Base-by-base conservation (phyloP, 2,797 vertebrate species). In the Luscinia megarhynchos region DNA sequence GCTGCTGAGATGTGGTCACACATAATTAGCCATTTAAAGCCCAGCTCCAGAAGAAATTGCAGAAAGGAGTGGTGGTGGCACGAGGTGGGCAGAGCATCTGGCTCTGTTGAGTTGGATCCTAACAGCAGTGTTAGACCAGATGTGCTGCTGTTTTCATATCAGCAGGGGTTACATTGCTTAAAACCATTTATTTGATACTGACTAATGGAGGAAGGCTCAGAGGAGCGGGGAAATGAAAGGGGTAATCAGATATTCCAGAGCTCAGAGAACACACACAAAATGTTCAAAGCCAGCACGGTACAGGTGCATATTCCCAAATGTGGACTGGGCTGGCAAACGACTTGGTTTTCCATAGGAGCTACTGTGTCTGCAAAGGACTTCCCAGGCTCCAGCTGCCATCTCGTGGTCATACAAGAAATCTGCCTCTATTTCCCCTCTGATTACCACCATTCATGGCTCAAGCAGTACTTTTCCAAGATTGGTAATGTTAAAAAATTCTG, bases 321-420 rank as follows among this genome's bases (percentile, higher is more conserved):
- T 27, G 14, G 76, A 0, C 38, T 2, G 17, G 29, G 10, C 3
- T 93, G 93, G 75, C 55, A 41, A 88, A 75, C 7, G 24, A n/a
- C 38, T 81, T 19, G 0, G 11, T 81, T 95, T 93, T 84, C 87
- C 59, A 13, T 0, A 2, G 54, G 40, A 94, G 87, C 92, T 94
- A 63, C 92, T 17, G 73, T 36, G 85, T 2, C 77, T 34, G 38
- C 48, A 55, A 36, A 89, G 59, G 9, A 95, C 87, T 96, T 82
- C 67, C 32, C 89, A 70, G 94, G 5, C 89, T 96, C 89, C 87
- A 86, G 84, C 84, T 96, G 96, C 96, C 96, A 96, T 88, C 96
- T 96, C 34, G 94, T 96, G 96, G 96, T 43, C 32, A 0, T 5
- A 15, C 5, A 30, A 84, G 38, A 73, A 50, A 90, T 54, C 26